phyloP scores from a whole-genome alignment of 2,888 invertebrate genomes.

The Boloria selene region DNA sequence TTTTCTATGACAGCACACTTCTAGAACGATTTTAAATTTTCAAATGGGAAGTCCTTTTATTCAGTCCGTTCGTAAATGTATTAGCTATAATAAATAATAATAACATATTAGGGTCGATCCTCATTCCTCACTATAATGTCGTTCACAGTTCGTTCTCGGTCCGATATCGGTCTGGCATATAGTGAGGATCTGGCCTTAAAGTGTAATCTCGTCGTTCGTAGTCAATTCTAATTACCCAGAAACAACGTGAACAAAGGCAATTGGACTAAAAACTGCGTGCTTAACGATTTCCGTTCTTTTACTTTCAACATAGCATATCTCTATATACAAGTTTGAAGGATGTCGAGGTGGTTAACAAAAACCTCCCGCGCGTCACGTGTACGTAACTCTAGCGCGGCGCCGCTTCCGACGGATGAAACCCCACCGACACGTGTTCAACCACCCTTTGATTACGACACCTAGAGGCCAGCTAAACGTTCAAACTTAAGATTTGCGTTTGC shows the following conservation, averaged over 20 bases:
- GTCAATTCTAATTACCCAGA: not conserved
- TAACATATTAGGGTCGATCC: too few species aligned
- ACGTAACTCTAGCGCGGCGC: slow-evolving; percentile 60
- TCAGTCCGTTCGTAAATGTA: too few species aligned
- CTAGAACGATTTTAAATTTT: too few species aligned
- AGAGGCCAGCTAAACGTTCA: slow-evolving; percentile 15
- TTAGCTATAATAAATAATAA: too few species aligned
- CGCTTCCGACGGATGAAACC: slow-evolving; percentile 72
- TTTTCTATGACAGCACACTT: too few species aligned
- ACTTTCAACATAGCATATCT: slow-evolving; percentile 26
- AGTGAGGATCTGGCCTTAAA: too few species aligned
- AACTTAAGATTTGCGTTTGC: not conserved
- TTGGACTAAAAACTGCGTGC: slow-evolving; percentile 13
- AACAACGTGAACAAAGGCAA: slow-evolving; percentile 15
- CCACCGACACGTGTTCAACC: slow-evolving; percentile 48
- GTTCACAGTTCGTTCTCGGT: too few species aligned
- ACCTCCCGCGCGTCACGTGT: slow-evolving; percentile 64
- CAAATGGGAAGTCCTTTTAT: too few species aligned
- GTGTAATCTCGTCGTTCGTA: too few species aligned
- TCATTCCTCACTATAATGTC: too few species aligned
- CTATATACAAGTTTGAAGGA: slow-evolving; percentile 9
- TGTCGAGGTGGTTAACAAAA: slow-evolving; percentile 56
- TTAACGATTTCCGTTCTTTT: slow-evolving; percentile 44
- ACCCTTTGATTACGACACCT: slow-evolving; percentile 40
- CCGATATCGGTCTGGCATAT: too few species aligned